A percentile compares a stretch with the other conserved stretches of the same genome.
Conservation (phyloP, 2,113 vertebrate genomes). For the Columba livia region DNA sequence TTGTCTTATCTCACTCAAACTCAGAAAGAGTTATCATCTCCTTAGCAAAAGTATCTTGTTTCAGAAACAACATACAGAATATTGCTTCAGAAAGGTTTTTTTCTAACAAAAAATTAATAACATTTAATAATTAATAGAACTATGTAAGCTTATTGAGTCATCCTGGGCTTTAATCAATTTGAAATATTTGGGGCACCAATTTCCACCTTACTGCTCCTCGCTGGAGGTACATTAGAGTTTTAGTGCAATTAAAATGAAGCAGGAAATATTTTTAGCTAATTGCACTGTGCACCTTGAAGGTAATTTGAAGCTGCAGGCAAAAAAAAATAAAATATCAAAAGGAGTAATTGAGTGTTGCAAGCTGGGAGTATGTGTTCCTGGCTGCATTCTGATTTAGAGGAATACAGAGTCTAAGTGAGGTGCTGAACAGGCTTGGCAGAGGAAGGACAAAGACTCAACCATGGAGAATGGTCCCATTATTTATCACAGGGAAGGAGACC, state of each 20-base stretch:
- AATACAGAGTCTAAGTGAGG: fast-evolving
- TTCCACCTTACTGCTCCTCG: constrained; percentile 47
- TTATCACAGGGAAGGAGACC: neutral
- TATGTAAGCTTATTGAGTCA: constrained; percentile 36
- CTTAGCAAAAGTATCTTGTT: neutral
- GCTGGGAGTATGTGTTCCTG: constrained; percentile 21
- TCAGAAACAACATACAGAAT: neutral
- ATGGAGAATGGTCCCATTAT: fast-evolving
- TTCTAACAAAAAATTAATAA: constrained; percentile 33
- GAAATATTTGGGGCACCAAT: constrained; percentile 55
- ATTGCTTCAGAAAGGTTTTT: neutral
- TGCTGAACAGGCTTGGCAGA: neutral
- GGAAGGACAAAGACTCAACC: neutral
- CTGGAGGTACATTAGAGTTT: constrained; percentile 54
- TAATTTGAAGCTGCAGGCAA: constrained; percentile 69
- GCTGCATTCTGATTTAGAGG: constrained; percentile 24
- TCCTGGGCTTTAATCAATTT: constrained; percentile 49
- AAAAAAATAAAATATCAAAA: constrained; percentile 62
- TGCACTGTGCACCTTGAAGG: constrained; percentile 65
- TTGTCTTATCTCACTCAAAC: neutral
- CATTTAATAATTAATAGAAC: constrained; percentile 59
- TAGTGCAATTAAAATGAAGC: constrained; percentile 62
- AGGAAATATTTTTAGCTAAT: constrained; percentile 70
- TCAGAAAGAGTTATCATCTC: neutral
- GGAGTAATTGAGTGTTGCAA: constrained; percentile 58